Conservation (phyloP, 1,140 invertebrate species). For the Sinella curviseta region DNA sequence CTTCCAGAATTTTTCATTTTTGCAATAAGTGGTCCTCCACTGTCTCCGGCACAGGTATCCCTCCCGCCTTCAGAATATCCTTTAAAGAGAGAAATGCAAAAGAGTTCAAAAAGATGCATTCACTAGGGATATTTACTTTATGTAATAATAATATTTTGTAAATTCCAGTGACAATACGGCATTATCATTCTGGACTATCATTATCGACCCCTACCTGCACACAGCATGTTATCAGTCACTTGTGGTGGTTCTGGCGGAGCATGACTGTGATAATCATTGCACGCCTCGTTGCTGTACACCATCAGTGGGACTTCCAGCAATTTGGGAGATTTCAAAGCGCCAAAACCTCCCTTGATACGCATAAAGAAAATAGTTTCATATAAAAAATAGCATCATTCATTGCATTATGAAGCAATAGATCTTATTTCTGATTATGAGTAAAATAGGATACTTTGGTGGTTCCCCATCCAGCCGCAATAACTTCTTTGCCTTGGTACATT, state of each 20-base stretch:
- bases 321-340: constrained; percentile 39
- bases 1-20: constrained; percentile 30
- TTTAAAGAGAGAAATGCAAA: neutral
- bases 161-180: too few relatives aligned
- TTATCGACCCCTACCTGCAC: constrained; percentile 43
- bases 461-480: constrained; percentile 48
- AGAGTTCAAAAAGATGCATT: neutral
- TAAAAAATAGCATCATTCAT: neutral
- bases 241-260: constrained; percentile 38
- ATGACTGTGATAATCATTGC: constrained; percentile 27
- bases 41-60: constrained; percentile 42
- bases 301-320: constrained; percentile 42
- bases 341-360: constrained; percentile 21
- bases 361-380: neutral
- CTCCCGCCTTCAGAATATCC: constrained; percentile 44
- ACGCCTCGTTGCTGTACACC: constrained; percentile 38
- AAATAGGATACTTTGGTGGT: constrained; percentile 37
- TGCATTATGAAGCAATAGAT: neutral
- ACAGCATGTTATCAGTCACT: constrained; percentile 45
- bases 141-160: too few relatives aligned
- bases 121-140: too few relatives aligned
- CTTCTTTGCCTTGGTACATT: constrained; percentile 40
- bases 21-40: constrained; percentile 39
- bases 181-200: too few relatives aligned
- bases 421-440: neutral